Conservation (phyloP, 2,888 invertebrate species). For the Taenaris catops region DNA sequence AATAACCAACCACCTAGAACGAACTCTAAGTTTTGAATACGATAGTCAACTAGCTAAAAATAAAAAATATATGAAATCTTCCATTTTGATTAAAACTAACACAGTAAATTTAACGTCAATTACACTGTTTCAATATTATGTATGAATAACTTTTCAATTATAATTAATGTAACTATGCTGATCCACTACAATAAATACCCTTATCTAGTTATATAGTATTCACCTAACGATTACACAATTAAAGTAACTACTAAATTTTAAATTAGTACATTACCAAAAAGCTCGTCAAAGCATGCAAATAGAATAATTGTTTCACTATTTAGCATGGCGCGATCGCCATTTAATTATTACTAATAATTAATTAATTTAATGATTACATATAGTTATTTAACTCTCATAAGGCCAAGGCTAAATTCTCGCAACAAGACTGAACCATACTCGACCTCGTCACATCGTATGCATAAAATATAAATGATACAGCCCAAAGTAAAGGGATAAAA, state of each 20-base stretch:
- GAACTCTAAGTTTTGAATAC: conserved; percentile 38
- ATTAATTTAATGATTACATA: conserved; percentile 74
- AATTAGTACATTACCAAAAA: conserved; percentile 79
- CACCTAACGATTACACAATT: conserved; percentile 74
- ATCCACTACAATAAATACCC: conserved; percentile 77
- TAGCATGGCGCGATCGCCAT: conserved; percentile 66
- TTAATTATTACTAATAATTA: conserved; percentile 53
- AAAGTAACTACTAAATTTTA: conserved; percentile 75
- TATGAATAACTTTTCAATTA: conserved; percentile 66
- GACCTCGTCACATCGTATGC: conserved; percentile 59
- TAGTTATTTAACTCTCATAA: conserved; percentile 76
- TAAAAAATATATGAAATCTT: conserved; percentile 77
- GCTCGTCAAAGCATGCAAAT: conserved; percentile 80
- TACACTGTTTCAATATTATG: conserved; percentile 72
- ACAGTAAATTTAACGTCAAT: conserved; percentile 59
- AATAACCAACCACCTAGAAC: too few relatives aligned
- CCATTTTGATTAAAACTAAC: conserved; percentile 67
- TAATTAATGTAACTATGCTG: conserved; percentile 73
- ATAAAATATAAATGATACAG: conserved; percentile 18
- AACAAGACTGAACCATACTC: conserved; percentile 70
- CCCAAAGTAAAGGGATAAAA: conserved; percentile 19
- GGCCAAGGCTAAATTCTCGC: conserved; percentile 80
- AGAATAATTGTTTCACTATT: conserved; percentile 73
- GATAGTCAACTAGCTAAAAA: conserved; percentile 78
- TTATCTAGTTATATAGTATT: conserved; percentile 70